Percentiles rank a stretch among this genome's conserved stretches.
phyloP scores from a whole-genome alignment of 2,113 vertebrate species.

The Muntiacus muntjak region DNA sequence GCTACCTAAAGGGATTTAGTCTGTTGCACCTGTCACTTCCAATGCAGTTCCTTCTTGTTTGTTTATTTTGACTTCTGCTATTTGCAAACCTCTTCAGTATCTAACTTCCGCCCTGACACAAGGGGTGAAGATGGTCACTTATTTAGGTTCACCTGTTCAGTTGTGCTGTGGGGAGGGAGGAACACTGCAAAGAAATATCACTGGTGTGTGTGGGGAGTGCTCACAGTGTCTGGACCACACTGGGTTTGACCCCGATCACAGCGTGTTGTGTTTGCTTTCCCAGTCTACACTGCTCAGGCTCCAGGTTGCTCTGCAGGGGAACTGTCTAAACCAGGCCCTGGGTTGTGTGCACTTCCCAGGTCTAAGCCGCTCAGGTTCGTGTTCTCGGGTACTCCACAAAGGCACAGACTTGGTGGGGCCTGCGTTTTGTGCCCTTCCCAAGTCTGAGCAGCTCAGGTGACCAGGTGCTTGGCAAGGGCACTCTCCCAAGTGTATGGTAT shows the following conservation, averaged over 20 bases:
- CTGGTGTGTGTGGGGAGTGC: neutral
- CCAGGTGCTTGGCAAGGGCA: neutral
- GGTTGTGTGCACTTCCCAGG: fast-evolving
- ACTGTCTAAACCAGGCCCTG: neutral
- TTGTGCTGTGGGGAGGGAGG: neutral
- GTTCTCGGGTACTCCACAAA: neutral
- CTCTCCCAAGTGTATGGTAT: neutral
- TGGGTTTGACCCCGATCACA: neutral
- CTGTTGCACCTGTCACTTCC: neutral
- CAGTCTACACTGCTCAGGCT: neutral
- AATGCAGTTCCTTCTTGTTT: neutral
- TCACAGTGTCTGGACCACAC: neutral
- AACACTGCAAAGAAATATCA: neutral
- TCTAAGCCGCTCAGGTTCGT: neutral
- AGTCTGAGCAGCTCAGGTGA: neutral
- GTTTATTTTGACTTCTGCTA: neutral
- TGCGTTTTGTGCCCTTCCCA: neutral
- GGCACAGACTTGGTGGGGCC: neutral
- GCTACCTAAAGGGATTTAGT: neutral
- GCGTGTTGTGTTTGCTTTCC: neutral
- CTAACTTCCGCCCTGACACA: neutral
- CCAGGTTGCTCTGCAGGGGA: neutral
- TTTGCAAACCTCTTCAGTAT: neutral
- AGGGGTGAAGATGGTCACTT: neutral
- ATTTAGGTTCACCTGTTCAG: neutral